Percentiles rank a stretch among this genome's conserved stretches.
phyloP scores from a whole-genome alignment of 2,888 invertebrate species.

The Macrosiphum euphorbiae region DNA sequence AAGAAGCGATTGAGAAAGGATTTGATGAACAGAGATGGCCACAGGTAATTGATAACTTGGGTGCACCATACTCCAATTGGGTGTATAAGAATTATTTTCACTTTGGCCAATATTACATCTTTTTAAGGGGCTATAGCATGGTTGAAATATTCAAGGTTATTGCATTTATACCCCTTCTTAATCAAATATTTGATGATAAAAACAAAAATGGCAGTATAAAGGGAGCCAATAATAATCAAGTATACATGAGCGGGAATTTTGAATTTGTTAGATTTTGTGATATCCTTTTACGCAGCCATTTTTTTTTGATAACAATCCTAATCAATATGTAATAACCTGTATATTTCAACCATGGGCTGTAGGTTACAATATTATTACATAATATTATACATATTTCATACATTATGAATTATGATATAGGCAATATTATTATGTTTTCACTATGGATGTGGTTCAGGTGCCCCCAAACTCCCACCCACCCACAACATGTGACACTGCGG shows the following conservation, averaged over 20 bases:
- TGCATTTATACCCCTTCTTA: too few species aligned
- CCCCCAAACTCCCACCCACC: background rate
- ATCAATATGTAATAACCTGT: too few species aligned
- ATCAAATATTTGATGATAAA: too few species aligned
- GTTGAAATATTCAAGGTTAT: too few species aligned
- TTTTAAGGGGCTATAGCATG: background rate
- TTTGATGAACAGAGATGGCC: conserved; percentile 85
- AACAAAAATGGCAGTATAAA: too few species aligned
- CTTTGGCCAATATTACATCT: background rate
- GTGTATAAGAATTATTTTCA: background rate
- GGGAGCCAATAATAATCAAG: too few species aligned
- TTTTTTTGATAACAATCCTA: too few species aligned
- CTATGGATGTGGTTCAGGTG: background rate
- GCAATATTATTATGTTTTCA: background rate
- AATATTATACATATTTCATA: background rate
- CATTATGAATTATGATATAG: too few species aligned
- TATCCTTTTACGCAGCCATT: too few species aligned
- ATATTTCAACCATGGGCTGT: too few species aligned
- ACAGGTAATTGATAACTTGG: conserved; percentile 75
- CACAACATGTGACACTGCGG: background rate
- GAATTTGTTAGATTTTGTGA: too few species aligned
- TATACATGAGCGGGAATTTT: too few species aligned
- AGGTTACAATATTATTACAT: background rate
- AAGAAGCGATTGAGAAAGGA: conserved; percentile 85
- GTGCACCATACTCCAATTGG: background rate